These are phyloP conservation scores for Pseudomugil gertrudae DNA, from an alignment of 2,797 vertebrate genomes.

Conservation along the genomic window DNA sequence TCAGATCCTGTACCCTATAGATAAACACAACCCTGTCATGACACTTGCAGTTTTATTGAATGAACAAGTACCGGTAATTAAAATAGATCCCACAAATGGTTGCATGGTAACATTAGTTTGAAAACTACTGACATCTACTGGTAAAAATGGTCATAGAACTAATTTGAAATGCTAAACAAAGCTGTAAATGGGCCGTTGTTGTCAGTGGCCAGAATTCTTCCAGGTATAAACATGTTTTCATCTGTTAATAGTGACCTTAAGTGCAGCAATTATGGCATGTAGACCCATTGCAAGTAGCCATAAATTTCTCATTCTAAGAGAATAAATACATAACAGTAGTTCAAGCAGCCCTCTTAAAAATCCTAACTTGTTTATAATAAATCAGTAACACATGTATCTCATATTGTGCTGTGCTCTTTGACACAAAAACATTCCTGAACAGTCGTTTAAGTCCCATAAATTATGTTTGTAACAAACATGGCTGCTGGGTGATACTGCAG, in stretches of 20 bases:
- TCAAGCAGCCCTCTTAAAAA: slow-evolving; percentile 13
- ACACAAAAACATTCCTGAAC: slow-evolving; percentile 44
- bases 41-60: not conserved
- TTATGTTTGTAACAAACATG: slow-evolving; percentile 35
- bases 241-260: no score
- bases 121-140: no score
- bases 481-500: slow-evolving; percentile 19
- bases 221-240: no score
- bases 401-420: slow-evolving; percentile 8
- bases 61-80: slow-evolving; percentile 9
- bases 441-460: slow-evolving; percentile 23
- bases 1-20: slow-evolving; percentile 91
- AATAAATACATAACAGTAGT: not conserved
- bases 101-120: not conserved
- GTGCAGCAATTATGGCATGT: not conserved
- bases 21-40: slow-evolving; percentile 39
- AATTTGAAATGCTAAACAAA: no score
- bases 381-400: slow-evolving; percentile 13
- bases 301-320: not conserved
- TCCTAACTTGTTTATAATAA: slow-evolving; percentile 5
- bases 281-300: not conserved
- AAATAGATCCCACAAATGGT: not conserved
- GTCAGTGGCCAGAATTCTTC: no score
- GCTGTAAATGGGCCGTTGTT: no score
- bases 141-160: no score